Evolutionary conservation across 2,113 vertebrate genomes (phyloP), one percentile per base, ranked within the genome.

Genomic region (Podarcis cretensis): DNA sequence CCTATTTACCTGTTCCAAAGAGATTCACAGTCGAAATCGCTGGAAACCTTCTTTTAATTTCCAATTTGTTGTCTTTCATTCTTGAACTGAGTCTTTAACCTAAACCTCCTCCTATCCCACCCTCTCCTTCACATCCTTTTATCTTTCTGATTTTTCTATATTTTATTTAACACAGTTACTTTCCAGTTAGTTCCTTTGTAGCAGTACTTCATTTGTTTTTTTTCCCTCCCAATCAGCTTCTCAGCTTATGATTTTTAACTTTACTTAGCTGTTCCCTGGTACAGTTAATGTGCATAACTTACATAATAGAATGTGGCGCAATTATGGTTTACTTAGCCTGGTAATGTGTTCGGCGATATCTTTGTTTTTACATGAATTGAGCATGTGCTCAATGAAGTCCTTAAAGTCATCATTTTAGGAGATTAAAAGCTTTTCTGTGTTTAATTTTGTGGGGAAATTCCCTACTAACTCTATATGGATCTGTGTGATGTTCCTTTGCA

Each of bases 151-250:
- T 40, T 27, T 27, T 25, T 27, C 13, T 20, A 43, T 69, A 69
- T 69, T 83, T 37, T 69, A 1, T 20, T 83, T 37, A 69, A 48
- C 71, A 35, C 27, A n/a, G 0, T 54, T 80, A 32, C 63, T 78
- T 86, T 65, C 35, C 27, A 21, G 5, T 25, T 65, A 48, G 6
- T n/a, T 43, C 18, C 23, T 20, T 57, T 57, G 23, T 80, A 69
- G 30, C 91, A 76, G 90, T 82, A 86, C 90, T 93, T 92, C 89
- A 89, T 84, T 32, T 92, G 90, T 87, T 79, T 94, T 89, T 81
- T 78, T 84, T 90, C 68, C 68, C 87, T 75, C 18, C 80, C 87
- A 83, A 90, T 69, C 6, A 80, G 65, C 27, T 82, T 90, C 48
- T 25, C 30, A 54, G 10, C 1, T 40, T 40, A 84, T 78, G 30